A percentile compares a stretch with the other conserved stretches of the same genome.
Conservation (phyloP, 2,797 vertebrate species). For the Crypturellus tataupa region DNA sequence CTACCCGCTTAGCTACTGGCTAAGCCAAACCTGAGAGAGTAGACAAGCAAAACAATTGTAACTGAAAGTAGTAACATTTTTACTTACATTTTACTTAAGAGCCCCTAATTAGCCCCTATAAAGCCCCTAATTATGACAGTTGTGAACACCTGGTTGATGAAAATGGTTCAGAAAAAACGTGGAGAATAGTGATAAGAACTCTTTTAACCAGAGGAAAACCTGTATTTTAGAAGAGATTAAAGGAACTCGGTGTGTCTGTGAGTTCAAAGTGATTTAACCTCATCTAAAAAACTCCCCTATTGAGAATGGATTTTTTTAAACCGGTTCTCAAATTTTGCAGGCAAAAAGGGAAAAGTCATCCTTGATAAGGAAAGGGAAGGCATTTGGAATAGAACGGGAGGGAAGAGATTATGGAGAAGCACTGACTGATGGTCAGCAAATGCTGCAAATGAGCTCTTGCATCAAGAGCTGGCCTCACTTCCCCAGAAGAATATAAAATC, state of each 20-base stretch:
- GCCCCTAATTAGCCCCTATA: too few relatives aligned
- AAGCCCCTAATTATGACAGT: not conserved
- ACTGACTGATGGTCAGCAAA: conserved; percentile 59
- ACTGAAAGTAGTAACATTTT: not conserved
- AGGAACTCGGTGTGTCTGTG: not conserved
- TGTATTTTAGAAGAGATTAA: not conserved
- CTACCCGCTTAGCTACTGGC: not conserved
- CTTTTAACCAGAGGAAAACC: not conserved
- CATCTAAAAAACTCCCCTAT: not conserved
- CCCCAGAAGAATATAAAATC: conserved; percentile 17
- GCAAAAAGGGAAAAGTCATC: not conserved
- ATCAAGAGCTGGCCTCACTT: not conserved
- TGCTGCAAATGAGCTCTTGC: not conserved
- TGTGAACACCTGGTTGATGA: not conserved
- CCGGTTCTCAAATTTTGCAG: not conserved
- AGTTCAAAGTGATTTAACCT: not conserved
- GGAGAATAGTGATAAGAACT: not conserved
- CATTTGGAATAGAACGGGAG: conserved; percentile 28
- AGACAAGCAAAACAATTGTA: not conserved
- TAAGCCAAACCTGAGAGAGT: not conserved
- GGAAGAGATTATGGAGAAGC: conserved; percentile 45
- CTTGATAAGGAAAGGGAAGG: not conserved
- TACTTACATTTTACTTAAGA: not conserved
- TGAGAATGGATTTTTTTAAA: not conserved
- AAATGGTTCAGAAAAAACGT: not conserved